These are phyloP conservation scores for Ennomos quercinarius DNA, from an alignment of 2,888 invertebrate species.

Conservation along the genomic window DNA sequence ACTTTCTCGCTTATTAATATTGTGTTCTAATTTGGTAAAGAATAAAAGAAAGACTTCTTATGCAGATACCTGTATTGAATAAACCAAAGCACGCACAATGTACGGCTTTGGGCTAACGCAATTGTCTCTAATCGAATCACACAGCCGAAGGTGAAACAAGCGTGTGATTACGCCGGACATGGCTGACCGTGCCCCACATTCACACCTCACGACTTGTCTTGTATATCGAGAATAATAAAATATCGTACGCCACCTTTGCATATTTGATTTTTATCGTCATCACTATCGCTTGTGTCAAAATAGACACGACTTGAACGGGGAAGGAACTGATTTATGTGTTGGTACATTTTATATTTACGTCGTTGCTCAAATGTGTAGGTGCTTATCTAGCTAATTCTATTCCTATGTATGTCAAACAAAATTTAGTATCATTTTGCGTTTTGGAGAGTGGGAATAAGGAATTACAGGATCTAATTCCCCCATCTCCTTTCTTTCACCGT, in stretches of 20 bases:
- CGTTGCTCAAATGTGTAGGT: no score
- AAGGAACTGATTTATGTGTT: slow-evolving; percentile 21
- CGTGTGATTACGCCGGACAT: slow-evolving; percentile 24
- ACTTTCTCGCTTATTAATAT: no score
- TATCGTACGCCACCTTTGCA: slow-evolving; percentile 11
- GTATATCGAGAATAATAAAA: slow-evolving; percentile 20
- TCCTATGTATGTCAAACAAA: no score
- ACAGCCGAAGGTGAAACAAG: slow-evolving; percentile 30
- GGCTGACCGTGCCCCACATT: slow-evolving; percentile 35
- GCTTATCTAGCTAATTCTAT: no score
- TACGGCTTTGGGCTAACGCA: not conserved
- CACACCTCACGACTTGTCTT: slow-evolving; percentile 25
- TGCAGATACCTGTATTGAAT: not conserved
- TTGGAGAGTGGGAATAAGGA: no score
- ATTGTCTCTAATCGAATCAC: slow-evolving; percentile 23
- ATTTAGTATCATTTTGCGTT: no score
- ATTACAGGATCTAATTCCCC: no score
- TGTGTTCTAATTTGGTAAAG: no score
- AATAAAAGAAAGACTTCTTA: no score
- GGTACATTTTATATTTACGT: slow-evolving; percentile 6
- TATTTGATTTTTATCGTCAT: slow-evolving; percentile 17
- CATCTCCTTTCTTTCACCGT: no score
- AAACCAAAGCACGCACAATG: not conserved
- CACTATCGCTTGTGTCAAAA: slow-evolving; percentile 9
- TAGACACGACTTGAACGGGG: slow-evolving; percentile 32